Evolutionary conservation across 2,113 vertebrate species (phyloP).

Genomic region (Beaufortia kweichowensis): DNA sequence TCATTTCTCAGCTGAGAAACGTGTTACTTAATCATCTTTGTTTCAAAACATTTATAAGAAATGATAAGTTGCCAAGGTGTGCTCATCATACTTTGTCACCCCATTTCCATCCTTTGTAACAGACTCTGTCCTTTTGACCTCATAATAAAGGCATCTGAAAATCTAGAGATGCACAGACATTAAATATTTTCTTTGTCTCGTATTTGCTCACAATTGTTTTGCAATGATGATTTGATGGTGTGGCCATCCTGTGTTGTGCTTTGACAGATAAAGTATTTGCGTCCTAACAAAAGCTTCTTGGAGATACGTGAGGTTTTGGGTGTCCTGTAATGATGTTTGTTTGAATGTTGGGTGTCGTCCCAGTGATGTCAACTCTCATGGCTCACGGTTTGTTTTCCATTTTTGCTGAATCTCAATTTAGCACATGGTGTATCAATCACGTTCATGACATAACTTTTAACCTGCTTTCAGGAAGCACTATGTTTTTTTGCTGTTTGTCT

Average conservation of each 20-base stretch:
- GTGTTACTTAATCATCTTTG: conserved; percentile 4
- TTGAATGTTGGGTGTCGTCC: conserved; percentile 31
- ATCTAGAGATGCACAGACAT: conserved; percentile 14
- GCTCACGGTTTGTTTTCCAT: conserved; percentile 19
- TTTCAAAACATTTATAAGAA: too few species aligned
- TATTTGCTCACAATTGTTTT: conserved; percentile 31
- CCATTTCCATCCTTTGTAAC: conserved; percentile 45
- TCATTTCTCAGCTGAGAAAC: not conserved
- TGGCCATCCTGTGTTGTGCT: conserved; percentile 36
- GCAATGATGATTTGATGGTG: conserved; percentile 23
- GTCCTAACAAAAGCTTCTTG: not conserved
- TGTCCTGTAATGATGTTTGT: conserved; percentile 14
- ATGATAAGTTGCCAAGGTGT: conserved; percentile 40
- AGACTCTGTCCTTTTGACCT: conserved; percentile 36
- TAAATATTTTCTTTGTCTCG: conserved; percentile 42
- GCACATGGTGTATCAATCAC: not conserved
- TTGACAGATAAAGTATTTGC: conserved; percentile 19
- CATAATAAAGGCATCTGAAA: not conserved
- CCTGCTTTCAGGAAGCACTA: not conserved
- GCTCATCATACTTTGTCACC: conserved; percentile 32
- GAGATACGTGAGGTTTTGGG: conserved; percentile 36
- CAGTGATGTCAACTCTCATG: conserved; percentile 28
- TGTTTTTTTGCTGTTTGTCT: too few species aligned
- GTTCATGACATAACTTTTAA: not conserved
- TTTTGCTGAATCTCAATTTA: conserved; percentile 24